A percentile compares a stretch with the other conserved stretches of the same genome.
Conservation (phyloP, 2,797 vertebrate genomes). For the Phyllotis vaccarum region DNA sequence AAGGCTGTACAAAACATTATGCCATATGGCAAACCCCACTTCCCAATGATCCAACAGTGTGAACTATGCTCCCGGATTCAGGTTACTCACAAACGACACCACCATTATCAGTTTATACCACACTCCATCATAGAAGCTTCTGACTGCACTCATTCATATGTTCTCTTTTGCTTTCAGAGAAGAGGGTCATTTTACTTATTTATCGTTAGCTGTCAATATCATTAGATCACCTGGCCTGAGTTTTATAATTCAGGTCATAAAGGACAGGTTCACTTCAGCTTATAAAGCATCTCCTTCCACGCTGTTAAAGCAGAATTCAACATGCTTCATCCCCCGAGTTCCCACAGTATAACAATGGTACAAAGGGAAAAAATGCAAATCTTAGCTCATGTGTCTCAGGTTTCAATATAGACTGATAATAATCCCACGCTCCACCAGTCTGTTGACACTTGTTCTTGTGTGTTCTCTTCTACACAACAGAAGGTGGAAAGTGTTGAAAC, state of each 20-base stretch:
- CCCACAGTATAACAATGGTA: background rate
- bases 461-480: constrained; percentile 40
- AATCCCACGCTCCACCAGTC: background rate
- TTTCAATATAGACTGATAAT: constrained; percentile 25
- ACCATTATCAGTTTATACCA: background rate
- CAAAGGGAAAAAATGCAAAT: constrained; percentile 39
- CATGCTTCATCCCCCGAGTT: constrained; percentile 37
- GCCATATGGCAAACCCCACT: background rate
- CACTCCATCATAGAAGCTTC: background rate
- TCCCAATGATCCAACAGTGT: background rate
- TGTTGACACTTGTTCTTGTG: background rate
- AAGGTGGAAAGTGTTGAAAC: constrained; percentile 28
- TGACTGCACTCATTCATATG: background rate
- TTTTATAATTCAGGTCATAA: constrained; percentile 60
- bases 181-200: constrained; percentile 21
- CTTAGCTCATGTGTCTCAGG: constrained; percentile 1
- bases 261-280: constrained; percentile 24
- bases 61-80: background rate
- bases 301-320: constrained; percentile 60
- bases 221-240: constrained; percentile 50
- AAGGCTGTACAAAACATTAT: background rate
- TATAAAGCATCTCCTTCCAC: constrained; percentile 23
- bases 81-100: background rate
- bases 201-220: constrained; percentile 34
- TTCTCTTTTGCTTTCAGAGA: background rate